These are phyloP conservation scores for Magallana gigas DNA, from an alignment of 1,140 invertebrate species.

Conservation along the genomic window DNA sequence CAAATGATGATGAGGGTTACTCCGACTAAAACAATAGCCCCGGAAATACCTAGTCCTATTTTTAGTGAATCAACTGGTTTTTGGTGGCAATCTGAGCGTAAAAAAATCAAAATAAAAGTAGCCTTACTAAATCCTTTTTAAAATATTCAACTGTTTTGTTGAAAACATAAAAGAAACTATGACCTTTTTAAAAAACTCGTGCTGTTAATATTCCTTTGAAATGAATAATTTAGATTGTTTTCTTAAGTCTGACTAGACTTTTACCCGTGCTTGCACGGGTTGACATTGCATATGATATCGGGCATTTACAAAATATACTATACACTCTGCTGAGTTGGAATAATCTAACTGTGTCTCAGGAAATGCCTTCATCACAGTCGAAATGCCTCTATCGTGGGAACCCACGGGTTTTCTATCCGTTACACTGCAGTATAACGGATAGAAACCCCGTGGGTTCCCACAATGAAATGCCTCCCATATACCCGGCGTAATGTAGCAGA, in stretches of 20 bases:
- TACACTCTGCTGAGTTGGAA: too few species aligned
- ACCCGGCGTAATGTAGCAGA: too few species aligned
- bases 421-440: too few species aligned
- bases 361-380: too few species aligned
- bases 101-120: background rate
- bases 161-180: background rate
- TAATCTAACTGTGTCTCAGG: too few species aligned
- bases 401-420: too few species aligned
- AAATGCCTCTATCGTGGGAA: too few species aligned
- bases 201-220: background rate
- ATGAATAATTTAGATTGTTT: background rate
- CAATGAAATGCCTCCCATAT: too few species aligned
- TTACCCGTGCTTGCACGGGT: too few species aligned
- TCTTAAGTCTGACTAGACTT: background rate
- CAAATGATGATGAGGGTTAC: slow-evolving; percentile 92
- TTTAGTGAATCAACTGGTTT: slow-evolving; percentile 32
- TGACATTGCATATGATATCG: too few species aligned
- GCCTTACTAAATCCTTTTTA: background rate
- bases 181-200: background rate
- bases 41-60: slow-evolving; percentile 15
- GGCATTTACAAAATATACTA: too few species aligned
- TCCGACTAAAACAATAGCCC: slow-evolving; percentile 82
- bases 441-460: too few species aligned
- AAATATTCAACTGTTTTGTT: background rate
- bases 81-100: slow-evolving; percentile 22